These are phyloP conservation scores for Crypturellus undulatus DNA, from an alignment of 2,113 vertebrate genomes.

Conservation along the genomic window DNA sequence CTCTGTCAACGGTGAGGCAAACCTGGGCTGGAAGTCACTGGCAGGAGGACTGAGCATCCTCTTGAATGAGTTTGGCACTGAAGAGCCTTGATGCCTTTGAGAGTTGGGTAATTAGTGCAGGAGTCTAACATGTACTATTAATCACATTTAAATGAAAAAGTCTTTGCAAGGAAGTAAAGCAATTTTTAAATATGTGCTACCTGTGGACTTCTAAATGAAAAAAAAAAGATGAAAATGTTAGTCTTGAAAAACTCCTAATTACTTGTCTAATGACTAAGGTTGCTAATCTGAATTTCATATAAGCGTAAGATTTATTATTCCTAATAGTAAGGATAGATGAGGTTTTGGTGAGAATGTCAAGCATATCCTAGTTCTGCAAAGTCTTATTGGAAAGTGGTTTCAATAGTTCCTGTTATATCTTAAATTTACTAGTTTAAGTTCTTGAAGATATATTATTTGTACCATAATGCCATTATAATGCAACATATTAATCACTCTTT, in stretches of 20 bases:
- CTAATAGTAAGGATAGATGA: background rate
- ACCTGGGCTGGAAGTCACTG: background rate
- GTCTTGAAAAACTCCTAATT: background rate
- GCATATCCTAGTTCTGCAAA: background rate
- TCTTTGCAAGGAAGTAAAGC: background rate
- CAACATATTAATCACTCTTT: rapidly evolving
- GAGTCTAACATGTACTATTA: background rate
- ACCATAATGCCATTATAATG: background rate
- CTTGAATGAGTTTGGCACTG: background rate
- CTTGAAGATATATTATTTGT: background rate
- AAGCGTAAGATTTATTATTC: background rate
- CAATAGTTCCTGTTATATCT: background rate
- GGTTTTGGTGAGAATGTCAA: background rate
- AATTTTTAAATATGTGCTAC: background rate
- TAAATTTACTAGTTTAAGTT: background rate
- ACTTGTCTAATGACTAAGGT: background rate
- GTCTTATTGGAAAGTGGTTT: background rate
- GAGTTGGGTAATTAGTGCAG: background rate
- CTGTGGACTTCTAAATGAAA: background rate
- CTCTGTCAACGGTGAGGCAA: background rate
- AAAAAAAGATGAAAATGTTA: background rate
- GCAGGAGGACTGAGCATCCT: background rate
- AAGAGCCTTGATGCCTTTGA: background rate
- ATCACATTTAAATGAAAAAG: background rate
- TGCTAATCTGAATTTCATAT: background rate